Percentiles rank a stretch among this genome's conserved stretches.
These are phyloP conservation scores for Drosophila pseudotakahashii DNA, from an alignment of 2,888 invertebrate genomes.

Conservation along the genomic window DNA sequence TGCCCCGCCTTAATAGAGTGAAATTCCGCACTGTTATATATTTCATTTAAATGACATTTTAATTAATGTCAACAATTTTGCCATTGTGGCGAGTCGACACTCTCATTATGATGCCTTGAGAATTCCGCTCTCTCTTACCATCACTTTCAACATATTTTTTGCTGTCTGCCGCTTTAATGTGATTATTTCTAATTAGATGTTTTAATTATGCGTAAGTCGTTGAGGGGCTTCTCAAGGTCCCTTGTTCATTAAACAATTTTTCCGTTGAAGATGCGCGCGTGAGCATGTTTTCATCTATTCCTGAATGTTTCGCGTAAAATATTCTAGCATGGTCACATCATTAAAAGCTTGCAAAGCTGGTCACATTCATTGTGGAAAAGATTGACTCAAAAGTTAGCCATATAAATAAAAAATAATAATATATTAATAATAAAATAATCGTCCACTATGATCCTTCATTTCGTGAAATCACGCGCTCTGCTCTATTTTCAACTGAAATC, in stretches of 20 bases:
- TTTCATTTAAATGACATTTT: conserved; percentile 79
- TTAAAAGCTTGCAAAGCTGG: too few relatives aligned
- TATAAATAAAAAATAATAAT: too few relatives aligned
- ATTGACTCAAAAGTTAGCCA: too few relatives aligned
- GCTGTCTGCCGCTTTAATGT: conserved; percentile 30
- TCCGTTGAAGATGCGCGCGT: neutral
- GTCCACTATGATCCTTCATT: too few relatives aligned
- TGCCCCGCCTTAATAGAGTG: conserved; percentile 54
- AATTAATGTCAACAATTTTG: conserved; percentile 79
- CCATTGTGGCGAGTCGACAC: conserved; percentile 48
- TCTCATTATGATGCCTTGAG: conserved; percentile 39
- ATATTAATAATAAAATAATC: too few relatives aligned
- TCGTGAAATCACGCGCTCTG: neutral
- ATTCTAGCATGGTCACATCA: too few relatives aligned
- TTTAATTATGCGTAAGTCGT: conserved; percentile 29
- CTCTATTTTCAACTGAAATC: neutral
- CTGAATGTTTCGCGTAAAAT: neutral
- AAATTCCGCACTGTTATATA: conserved; percentile 72
- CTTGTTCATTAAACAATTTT: conserved; percentile 16
- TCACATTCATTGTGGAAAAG: too few relatives aligned
- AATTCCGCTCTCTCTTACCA: conserved; percentile 10
- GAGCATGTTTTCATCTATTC: neutral
- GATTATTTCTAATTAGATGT: conserved; percentile 46
- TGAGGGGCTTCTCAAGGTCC: conserved; percentile 4
- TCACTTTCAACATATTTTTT: conserved; percentile 26